A percentile compares a stretch with the other conserved stretches of the same genome.
phyloP scores from a whole-genome alignment of 2,888 invertebrate genomes.

The Eristalis arbustorum region DNA sequence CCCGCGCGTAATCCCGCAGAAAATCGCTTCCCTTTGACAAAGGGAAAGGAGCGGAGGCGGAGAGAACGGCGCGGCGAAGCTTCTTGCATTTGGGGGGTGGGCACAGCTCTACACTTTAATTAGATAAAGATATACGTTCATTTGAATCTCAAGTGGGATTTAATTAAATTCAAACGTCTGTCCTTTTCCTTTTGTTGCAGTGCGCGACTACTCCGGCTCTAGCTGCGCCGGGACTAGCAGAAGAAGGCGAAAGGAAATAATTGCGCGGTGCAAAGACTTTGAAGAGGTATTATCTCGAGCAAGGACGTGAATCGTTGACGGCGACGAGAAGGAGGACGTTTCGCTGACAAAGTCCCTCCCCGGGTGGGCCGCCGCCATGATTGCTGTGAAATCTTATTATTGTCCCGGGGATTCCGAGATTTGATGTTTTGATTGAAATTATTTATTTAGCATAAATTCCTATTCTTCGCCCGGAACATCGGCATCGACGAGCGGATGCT shows the following conservation, averaged over 20 bases:
- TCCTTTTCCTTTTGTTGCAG: constrained; percentile 59
- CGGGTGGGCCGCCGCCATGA: constrained; percentile 22
- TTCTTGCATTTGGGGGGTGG: constrained; percentile 31
- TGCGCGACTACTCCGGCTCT: neutral
- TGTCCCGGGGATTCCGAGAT: constrained; percentile 39
- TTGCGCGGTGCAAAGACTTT: constrained; percentile 49
- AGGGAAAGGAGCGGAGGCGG: constrained; percentile 12
- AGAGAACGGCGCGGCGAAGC: neutral
- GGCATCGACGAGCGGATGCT: neutral
- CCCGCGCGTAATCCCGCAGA: constrained; percentile 42
- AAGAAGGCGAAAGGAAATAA: constrained; percentile 19
- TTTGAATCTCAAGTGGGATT: constrained; percentile 70
- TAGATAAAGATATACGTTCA: constrained; percentile 69
- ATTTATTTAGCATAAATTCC: constrained; percentile 59
- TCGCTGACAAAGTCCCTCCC: neutral
- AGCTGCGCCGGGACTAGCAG: neutral
- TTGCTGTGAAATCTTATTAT: constrained; percentile 64
- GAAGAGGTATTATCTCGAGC: constrained; percentile 31
- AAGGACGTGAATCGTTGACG: neutral
- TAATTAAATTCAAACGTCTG: constrained; percentile 70
- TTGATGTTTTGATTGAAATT: constrained; percentile 63
- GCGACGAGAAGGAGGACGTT: neutral
- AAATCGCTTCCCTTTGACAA: constrained; percentile 50
- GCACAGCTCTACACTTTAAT: constrained; percentile 56
- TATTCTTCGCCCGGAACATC: neutral